These are phyloP conservation scores for Raja brachyura DNA, from an alignment of 2,113 vertebrate genomes.

Conservation along the genomic window DNA sequence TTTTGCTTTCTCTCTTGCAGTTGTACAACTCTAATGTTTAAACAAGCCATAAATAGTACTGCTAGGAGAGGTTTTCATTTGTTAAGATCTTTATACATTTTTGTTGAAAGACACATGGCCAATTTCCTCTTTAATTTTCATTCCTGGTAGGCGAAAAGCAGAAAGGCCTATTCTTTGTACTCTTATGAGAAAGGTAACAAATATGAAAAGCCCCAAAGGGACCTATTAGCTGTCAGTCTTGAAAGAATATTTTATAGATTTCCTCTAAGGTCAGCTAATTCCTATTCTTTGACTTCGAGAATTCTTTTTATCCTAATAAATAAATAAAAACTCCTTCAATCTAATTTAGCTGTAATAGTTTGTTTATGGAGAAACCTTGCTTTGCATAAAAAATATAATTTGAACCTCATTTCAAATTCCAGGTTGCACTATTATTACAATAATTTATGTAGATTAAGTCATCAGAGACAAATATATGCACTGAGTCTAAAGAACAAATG, in stretches of 20 bases:
- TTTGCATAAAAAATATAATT: not conserved
- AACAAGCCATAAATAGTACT: not conserved
- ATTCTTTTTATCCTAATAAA: not conserved
- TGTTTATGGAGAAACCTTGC: not conserved
- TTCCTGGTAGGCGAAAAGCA: too few species aligned
- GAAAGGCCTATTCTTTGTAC: not conserved
- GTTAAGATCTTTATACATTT: not conserved
- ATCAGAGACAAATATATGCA: not conserved
- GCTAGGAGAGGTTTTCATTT: not conserved
- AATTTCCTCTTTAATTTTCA: not conserved
- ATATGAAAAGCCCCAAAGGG: not conserved
- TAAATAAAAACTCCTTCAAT: too few species aligned
- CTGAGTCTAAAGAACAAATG: not conserved
- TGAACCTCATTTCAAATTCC: not conserved
- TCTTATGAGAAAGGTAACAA: not conserved
- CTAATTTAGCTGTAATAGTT: not conserved
- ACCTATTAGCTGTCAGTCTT: not conserved
- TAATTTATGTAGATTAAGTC: constrained; percentile 17
- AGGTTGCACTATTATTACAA: not conserved
- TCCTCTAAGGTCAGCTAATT: constrained; percentile 10
- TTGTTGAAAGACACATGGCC: not conserved
- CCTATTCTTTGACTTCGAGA: not conserved
- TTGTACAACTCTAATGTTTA: not conserved
- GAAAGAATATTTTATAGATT: not conserved
- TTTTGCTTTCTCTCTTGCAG: not conserved